Evolutionary conservation across 2,888 invertebrate species (phyloP).

Genomic region (Cryptosula pallasiana): DNA sequence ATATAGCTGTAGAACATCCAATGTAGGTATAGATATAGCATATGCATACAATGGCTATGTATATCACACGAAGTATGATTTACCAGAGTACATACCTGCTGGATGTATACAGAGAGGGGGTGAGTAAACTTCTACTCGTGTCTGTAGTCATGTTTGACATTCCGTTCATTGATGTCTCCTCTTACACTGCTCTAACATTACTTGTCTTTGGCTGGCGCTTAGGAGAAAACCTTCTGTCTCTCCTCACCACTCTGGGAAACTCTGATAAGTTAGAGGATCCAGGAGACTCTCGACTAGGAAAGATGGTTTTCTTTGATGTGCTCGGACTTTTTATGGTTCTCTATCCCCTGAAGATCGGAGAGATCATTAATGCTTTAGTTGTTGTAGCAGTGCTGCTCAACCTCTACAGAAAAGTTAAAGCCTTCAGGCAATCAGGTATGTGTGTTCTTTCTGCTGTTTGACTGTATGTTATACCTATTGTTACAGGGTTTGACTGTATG

Average conservation of each 20-base stretch:
- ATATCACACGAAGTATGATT: constrained; percentile 84
- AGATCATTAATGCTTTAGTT: constrained; percentile 39
- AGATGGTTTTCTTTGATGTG: constrained; percentile 75
- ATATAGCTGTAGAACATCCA: no score
- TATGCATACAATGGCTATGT: constrained; percentile 88
- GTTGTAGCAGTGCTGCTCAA: constrained; percentile 29
- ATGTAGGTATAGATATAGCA: constrained; percentile 85
- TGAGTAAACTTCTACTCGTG: constrained; percentile 34
- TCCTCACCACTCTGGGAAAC: constrained; percentile 57
- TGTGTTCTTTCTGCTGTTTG: no score
- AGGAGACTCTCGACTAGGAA: constrained; percentile 57
- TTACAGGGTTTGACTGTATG: no score
- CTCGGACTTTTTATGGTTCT: constrained; percentile 68
- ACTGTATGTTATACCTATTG: no score
- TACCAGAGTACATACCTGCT: constrained; percentile 69
- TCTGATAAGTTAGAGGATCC: constrained; percentile 54
- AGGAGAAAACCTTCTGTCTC: constrained; percentile 77
- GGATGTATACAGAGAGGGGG: constrained; percentile 80
- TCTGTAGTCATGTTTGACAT: no score
- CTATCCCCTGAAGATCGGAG: constrained; percentile 59
- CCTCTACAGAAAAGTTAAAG: constrained; percentile 9
- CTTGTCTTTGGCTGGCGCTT: no score
- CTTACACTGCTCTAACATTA: no score
- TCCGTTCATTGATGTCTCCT: no score
- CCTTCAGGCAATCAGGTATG: background rate